Evolutionary conservation across 2,888 invertebrate genomes (phyloP).

Genomic region (Tetheella fluctuosa): DNA sequence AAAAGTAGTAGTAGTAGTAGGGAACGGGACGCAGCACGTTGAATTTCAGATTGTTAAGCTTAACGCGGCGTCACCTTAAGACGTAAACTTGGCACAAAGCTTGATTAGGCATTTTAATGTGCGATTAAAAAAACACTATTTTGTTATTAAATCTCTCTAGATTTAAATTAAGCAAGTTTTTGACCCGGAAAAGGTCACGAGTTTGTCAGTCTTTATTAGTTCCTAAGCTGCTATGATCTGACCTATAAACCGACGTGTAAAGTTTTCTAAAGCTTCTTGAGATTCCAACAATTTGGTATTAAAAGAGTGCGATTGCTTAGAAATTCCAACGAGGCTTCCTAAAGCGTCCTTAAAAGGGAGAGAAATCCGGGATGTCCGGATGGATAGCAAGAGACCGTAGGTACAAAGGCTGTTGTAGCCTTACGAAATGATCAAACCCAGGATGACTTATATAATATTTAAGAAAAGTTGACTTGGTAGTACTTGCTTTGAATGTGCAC

Average conservation of each 20-base stretch:
- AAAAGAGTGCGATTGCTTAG: slow-evolving; percentile 11
- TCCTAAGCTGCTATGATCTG: neutral
- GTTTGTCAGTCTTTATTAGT: neutral
- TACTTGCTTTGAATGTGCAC: too few relatives aligned
- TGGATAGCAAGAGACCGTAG: slow-evolving; percentile 6
- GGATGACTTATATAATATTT: neutral
- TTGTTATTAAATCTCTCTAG: neutral
- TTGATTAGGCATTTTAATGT: slow-evolving; percentile 2
- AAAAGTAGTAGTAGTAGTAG: too few relatives aligned
- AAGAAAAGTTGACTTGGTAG: too few relatives aligned
- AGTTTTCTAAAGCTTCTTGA: neutral
- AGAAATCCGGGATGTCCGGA: slow-evolving; percentile 14
- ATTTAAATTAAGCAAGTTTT: too few relatives aligned
- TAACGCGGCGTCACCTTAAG: neutral
- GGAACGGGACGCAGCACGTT: too few relatives aligned
- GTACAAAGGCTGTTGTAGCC: slow-evolving; percentile 6
- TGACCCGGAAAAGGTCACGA: neutral
- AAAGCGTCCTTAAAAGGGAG: slow-evolving; percentile 7
- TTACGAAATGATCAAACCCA: slow-evolving; percentile 1
- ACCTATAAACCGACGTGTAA: neutral
- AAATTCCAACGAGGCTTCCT: neutral
- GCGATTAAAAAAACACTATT: neutral
- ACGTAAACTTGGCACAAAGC: neutral
- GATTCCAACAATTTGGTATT: slow-evolving; percentile 8
- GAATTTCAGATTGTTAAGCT: too few relatives aligned